phyloP scores from a whole-genome alignment of 2,888 invertebrate genomes.

The Caenorhabditis angaria region DNA sequence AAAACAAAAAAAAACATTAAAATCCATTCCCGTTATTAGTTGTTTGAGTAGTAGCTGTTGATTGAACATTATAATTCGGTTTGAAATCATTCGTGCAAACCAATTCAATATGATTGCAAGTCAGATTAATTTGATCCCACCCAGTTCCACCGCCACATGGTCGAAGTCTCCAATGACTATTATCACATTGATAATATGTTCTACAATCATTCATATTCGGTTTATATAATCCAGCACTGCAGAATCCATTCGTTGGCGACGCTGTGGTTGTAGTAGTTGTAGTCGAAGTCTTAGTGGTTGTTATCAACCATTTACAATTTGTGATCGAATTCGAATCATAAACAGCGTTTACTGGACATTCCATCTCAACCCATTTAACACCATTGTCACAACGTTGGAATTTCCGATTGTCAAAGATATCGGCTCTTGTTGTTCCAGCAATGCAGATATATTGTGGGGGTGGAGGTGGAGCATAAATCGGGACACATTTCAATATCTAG shows the following conservation, averaged over 20 bases:
- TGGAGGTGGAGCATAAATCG: not conserved
- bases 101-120: conserved; percentile 1
- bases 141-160: not conserved
- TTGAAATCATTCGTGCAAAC: not conserved
- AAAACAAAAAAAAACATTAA: conserved; percentile 15
- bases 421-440: not conserved
- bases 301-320: not conserved
- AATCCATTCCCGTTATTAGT: not conserved
- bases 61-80: conserved; percentile 7
- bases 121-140: not conserved
- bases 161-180: not conserved
- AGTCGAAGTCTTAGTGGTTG: not conserved
- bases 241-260: not conserved
- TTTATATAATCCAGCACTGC: not conserved
- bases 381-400: not conserved
- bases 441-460: not conserved
- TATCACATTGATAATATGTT: conserved; percentile 1
- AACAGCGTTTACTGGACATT: not conserved
- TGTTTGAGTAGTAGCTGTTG: conserved; percentile 14
- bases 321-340: not conserved
- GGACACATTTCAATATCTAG: no score
- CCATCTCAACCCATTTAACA: not conserved
- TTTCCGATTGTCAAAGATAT: not conserved
- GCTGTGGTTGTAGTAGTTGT: not conserved
- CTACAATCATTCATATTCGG: not conserved